Evolutionary conservation across 2,888 invertebrate genomes (phyloP), one percentile per base, ranked within the genome.

Genomic region (Caenorhabditis sp.): DNA sequence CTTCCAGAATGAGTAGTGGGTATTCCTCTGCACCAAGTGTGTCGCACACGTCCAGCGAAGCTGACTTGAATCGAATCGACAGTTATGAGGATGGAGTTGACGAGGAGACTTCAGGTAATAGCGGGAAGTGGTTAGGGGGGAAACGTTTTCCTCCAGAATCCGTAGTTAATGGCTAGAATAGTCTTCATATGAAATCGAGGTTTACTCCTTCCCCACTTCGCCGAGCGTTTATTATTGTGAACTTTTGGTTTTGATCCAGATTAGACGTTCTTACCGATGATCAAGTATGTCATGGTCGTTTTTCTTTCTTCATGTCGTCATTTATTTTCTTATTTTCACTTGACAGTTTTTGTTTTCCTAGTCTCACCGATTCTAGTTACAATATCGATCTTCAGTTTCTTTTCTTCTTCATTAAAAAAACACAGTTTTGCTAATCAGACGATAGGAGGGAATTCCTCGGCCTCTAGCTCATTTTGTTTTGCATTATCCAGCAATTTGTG

Each of bases 1-100:
- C n/a, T 79, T 61, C 72, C 51, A 73, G 63, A 47, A 83, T 83
- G 83, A 83, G 83, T 63, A 83, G 83, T 56, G 83, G 83, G n/a
- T 83, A 83, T 73, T 83, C 83, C 35, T 83, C 83, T 19, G 69
- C 79, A 8, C 66, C 70, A 6, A 77, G 68, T 49, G 73, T 61
- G 51, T 82, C 82, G 2, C 63, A 69, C 31, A 49, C 66, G 19
- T 82, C 82, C 4, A 74, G 74, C 28, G 79, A 64, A 28, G 38
- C 69, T 0, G 79, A 83, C 38, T 49, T 79, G 26, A 77, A 63
- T 44, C 61, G 69, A 5, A 41, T 54, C 8, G 63, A 77, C 10
- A 68, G 59, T 51, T 51, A 49, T 68, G 68, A 73, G 0, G 61
- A 61, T 22, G 73, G 28, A n/a, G 69, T 47, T n/a, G 66, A 64